These are phyloP conservation scores for Gopherus flavomarginatus DNA, from an alignment of 2,113 vertebrate genomes.

Conservation along the genomic window DNA sequence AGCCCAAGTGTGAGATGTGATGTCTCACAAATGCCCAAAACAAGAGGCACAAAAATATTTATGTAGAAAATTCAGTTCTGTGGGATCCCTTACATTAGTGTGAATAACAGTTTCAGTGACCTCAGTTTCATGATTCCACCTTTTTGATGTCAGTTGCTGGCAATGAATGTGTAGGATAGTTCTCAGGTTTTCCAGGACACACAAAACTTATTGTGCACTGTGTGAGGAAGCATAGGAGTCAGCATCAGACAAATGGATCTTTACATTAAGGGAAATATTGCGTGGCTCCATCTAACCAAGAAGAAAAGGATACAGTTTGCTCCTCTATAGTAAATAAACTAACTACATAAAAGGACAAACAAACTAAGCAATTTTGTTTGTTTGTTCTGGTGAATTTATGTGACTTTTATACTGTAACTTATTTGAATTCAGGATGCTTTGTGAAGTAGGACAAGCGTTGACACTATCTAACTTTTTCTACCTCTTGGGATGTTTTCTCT, in stretches of 20 bases:
- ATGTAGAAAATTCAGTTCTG: background rate
- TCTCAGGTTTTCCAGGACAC: background rate
- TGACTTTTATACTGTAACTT: background rate
- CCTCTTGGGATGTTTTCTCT: background rate
- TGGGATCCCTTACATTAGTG: background rate
- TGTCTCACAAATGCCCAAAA: background rate
- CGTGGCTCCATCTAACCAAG: background rate
- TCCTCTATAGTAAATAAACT: background rate
- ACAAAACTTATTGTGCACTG: background rate
- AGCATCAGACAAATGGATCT: background rate
- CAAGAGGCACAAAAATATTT: background rate
- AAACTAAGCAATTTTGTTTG: background rate
- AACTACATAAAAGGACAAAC: background rate
- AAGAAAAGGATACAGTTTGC: background rate
- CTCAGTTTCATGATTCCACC: background rate
- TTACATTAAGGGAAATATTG: background rate
- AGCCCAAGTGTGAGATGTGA: background rate
- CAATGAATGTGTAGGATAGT: background rate
- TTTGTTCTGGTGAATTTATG: background rate
- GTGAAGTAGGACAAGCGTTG: background rate
- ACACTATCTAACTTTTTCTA: background rate
- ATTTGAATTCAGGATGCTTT: background rate
- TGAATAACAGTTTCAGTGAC: background rate
- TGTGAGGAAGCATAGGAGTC: fast-evolving
- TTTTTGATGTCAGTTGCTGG: background rate